phyloP scores from a whole-genome alignment of 2,888 invertebrate species.

The Polia nebulosa region DNA sequence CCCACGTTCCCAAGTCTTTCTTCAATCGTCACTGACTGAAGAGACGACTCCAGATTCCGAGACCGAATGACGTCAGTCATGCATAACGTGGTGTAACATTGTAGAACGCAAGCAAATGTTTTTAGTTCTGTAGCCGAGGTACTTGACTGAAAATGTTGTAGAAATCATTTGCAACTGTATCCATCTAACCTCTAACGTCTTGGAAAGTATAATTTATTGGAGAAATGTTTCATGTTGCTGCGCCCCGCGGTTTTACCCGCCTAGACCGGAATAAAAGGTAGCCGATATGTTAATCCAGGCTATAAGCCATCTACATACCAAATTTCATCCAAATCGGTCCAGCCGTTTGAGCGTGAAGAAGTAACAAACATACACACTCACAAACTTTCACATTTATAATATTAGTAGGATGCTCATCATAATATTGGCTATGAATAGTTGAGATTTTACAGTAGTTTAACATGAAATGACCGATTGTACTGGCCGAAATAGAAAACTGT shows the following conservation, averaged over 20 bases:
- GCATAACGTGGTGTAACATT: constrained; percentile 33
- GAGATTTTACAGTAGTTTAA: not conserved
- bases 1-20: constrained; percentile 68
- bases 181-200: constrained; percentile 19
- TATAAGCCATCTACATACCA: no score
- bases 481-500: no score
- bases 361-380: no score
- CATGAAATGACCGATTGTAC: not conserved
- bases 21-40: constrained; percentile 40
- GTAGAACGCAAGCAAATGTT: no score
- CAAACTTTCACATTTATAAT: no score
- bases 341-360: no score
- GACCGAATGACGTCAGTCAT: constrained; percentile 34
- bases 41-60: constrained; percentile 46
- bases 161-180: constrained; percentile 5
- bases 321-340: no score
- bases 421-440: not conserved
- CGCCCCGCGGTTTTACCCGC: no score
- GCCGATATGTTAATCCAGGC: no score
- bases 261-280: no score
- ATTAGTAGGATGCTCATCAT: not conserved
- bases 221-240: not conserved
- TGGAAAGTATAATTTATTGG: not conserved
- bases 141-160: constrained; percentile 7
- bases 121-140: constrained; percentile 1